Conservation (phyloP, 2,888 invertebrate genomes). For the Volucella zonaria region DNA sequence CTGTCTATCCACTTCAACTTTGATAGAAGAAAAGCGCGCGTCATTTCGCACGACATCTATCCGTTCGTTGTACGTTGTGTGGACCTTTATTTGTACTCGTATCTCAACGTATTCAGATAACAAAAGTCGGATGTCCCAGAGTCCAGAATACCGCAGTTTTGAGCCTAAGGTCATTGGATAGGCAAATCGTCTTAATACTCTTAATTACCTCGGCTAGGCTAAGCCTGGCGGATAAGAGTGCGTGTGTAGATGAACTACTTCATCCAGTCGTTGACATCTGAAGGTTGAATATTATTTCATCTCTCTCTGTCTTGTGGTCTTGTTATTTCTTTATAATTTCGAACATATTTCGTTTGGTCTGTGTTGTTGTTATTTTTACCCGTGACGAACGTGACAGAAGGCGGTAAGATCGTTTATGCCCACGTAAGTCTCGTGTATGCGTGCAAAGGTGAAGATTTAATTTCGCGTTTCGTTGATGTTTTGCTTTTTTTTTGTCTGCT, state of each 20-base stretch:
- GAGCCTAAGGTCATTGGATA: slow-evolving; percentile 55
- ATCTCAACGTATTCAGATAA: neutral
- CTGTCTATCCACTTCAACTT: slow-evolving; percentile 52
- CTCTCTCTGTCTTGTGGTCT: slow-evolving; percentile 30
- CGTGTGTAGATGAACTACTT: slow-evolving; percentile 62
- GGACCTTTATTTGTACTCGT: slow-evolving; percentile 45
- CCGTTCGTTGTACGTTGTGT: neutral
- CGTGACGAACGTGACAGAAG: slow-evolving; percentile 59
- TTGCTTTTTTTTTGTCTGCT: slow-evolving; percentile 13
- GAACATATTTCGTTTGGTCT: neutral
- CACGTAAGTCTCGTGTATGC: slow-evolving; percentile 62
- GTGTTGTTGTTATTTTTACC: slow-evolving; percentile 5
- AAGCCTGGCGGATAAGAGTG: neutral
- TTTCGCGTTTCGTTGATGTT: slow-evolving; percentile 13
- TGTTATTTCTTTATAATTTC: slow-evolving; percentile 1
- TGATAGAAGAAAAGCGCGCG: slow-evolving; percentile 4
- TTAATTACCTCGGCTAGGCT: slow-evolving; percentile 45
- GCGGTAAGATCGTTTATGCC: slow-evolving; percentile 59
- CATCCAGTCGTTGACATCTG: slow-evolving; percentile 70
- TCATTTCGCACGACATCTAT: too few relatives aligned
- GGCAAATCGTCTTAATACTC: slow-evolving; percentile 29
- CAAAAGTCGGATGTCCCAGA: slow-evolving; percentile 3
- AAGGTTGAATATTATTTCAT: slow-evolving; percentile 63
- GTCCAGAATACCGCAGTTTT: neutral
- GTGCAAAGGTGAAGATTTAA: slow-evolving; percentile 62